phyloP scores from a whole-genome alignment of 2,113 vertebrate genomes.

The Mormoops blainvillei region DNA sequence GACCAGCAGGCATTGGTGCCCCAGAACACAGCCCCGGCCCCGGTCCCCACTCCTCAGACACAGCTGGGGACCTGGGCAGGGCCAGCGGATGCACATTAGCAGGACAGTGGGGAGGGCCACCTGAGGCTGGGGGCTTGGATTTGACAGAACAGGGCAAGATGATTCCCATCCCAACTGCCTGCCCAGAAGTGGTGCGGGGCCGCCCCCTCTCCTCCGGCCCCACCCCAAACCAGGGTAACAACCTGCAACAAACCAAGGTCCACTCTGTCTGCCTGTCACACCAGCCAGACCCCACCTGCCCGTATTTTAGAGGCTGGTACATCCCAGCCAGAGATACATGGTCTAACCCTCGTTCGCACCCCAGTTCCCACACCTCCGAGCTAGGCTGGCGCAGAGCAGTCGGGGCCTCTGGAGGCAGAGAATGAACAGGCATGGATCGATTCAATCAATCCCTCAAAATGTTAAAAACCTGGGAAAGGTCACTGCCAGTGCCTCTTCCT shows the following conservation, averaged over 20 bases:
- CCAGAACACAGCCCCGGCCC: fast-evolving
- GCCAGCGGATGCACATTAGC: fast-evolving
- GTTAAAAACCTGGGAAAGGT: conserved; percentile 57
- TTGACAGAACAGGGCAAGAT: not conserved
- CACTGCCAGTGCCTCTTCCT: conserved; percentile 13
- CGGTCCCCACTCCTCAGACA: not conserved
- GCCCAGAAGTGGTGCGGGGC: fast-evolving
- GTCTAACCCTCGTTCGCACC: not conserved
- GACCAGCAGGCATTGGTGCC: not conserved
- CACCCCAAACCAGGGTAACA: not conserved
- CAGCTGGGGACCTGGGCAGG: not conserved
- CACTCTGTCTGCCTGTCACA: not conserved
- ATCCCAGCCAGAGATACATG: not conserved
- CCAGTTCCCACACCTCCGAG: not conserved
- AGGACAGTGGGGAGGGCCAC: not conserved
- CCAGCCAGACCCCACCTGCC: not conserved
- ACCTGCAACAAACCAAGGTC: not conserved
- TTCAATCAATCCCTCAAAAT: conserved; percentile 53
- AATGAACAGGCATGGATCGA: conserved; percentile 42
- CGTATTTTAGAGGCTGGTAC: not conserved
- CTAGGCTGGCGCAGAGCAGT: not conserved
- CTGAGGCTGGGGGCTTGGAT: not conserved
- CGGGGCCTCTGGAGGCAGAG: conserved; percentile 10
- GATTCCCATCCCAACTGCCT: not conserved
- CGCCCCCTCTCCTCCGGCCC: not conserved